Evolutionary conservation across 2,888 invertebrate species (phyloP).

Genomic region (Cosmia pyralina): DNA sequence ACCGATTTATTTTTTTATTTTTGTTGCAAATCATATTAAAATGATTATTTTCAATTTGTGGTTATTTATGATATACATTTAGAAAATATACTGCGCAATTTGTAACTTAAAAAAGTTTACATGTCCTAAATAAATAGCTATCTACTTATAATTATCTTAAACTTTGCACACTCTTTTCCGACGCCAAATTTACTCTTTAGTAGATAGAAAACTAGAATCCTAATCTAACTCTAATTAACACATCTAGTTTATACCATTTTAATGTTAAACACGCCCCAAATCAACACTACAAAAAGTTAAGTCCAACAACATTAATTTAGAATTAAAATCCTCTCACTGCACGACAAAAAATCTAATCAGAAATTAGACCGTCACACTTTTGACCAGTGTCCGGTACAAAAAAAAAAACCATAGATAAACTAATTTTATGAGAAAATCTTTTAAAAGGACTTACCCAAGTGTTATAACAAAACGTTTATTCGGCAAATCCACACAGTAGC

Average conservation of each 20-base stretch:
- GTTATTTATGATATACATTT: background rate
- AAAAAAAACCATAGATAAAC: conserved; percentile 8
- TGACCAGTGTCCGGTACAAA: background rate
- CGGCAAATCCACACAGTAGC: conserved; percentile 49
- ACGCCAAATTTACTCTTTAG: background rate
- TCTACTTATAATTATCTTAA: background rate
- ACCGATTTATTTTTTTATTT: background rate
- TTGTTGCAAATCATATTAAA: background rate
- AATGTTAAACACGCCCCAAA: background rate
- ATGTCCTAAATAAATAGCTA: too few species aligned
- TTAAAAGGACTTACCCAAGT: conserved; percentile 52
- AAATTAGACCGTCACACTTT: background rate
- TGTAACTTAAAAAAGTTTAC: background rate
- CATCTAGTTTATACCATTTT: background rate
- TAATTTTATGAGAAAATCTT: background rate
- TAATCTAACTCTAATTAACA: background rate
- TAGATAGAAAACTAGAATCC: background rate
- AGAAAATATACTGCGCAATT: background rate
- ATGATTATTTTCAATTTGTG: background rate
- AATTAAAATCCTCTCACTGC: conserved; percentile 21
- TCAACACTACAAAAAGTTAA: conserved; percentile 18
- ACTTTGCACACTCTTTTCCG: background rate
- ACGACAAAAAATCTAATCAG: background rate
- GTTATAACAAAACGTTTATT: conserved; percentile 50
- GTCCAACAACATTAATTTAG: conserved; percentile 9